Evolutionary conservation across 2,113 vertebrate genomes (phyloP), one percentile per base, ranked within the genome.

Genomic region (Ascaphus truei): DNA sequence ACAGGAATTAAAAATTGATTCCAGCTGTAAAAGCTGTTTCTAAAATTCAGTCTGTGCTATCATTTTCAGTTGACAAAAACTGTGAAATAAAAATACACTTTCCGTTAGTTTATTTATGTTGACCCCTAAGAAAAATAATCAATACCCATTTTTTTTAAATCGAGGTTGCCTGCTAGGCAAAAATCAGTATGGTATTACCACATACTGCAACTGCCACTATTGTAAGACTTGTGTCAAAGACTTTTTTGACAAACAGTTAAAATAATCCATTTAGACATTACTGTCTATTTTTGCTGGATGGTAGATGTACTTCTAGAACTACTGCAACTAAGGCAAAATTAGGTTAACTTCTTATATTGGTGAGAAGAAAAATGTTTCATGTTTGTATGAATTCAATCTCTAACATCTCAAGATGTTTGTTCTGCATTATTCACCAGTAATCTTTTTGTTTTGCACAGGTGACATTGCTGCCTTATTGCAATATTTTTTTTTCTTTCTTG

Each of bases 71-170:
- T 1, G 3, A 20, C 5, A 4, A 47, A n/a, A 47, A 22, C 43
- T 47, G 43, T 47, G 16, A 47, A 47, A n/a, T n/a, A n/a, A n/a
- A 43, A 47, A 47, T 11, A 47, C 12, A 7, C 11, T 47, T 22
- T 22, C 16, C 1, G n/a, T 4, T 7, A 13, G 37, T 72, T 20
- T 59, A 1, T 31, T 18, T 77, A 61, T 55, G 37, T 43, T 61
- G 16, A 51, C 5, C 25, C 16, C 16, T 30, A 64, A 57, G 67
- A 9, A 62, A 59, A 56, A 45, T 66, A 76, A 72, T 60, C 23
- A 72, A 18, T 11, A 29, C 7, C 18, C 0, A 0, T 20, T 71
- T 41, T 13, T 62, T 37, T 59, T 5, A 43, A 43, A 16, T 51
- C 52, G 25, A 75, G 69, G 72, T 25, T 29, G 11, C 31, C 22